Conservation (phyloP, 2,888 invertebrate genomes). For the Caradrina kadenii region DNA sequence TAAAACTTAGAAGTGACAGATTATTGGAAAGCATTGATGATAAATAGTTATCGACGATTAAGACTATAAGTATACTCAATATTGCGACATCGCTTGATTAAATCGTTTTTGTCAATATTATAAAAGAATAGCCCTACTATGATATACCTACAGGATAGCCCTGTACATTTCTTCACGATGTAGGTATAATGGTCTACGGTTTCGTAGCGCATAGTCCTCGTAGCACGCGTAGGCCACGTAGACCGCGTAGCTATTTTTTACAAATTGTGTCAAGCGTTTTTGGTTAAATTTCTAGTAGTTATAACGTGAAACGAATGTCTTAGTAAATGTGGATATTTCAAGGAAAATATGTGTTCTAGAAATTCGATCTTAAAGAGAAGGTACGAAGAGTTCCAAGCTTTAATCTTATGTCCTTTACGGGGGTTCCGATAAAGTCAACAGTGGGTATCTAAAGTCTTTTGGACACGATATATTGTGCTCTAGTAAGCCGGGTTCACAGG, state of each 20-base stretch:
- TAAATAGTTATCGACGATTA: background rate
- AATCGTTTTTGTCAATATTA: too few relatives aligned
- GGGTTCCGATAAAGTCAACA: conserved; percentile 70
- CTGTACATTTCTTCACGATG: background rate
- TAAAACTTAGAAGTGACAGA: conserved; percentile 14
- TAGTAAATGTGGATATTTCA: background rate
- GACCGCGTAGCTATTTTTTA: background rate
- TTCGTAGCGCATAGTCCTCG: conserved; percentile 13
- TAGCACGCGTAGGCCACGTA: conserved; percentile 16
- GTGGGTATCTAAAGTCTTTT: conserved; percentile 61
- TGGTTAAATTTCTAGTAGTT: background rate
- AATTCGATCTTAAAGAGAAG: conserved; percentile 67
- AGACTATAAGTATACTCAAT: too few relatives aligned
- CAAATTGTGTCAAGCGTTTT: background rate
- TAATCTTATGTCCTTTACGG: conserved; percentile 62
- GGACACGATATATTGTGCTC: conserved; percentile 69
- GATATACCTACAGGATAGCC: background rate
- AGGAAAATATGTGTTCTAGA: conserved; percentile 12
- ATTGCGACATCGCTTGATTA: too few relatives aligned
- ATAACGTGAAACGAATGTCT: background rate
- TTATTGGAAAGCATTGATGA: background rate
- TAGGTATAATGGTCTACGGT: conserved; percentile 3
- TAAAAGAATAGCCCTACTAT: too few relatives aligned
- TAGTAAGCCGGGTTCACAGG: conserved; percentile 63
- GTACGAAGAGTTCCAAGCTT: conserved; percentile 57